These are phyloP conservation scores for Lates japonicus DNA, from an alignment of 2,797 vertebrate genomes.

Conservation along the genomic window DNA sequence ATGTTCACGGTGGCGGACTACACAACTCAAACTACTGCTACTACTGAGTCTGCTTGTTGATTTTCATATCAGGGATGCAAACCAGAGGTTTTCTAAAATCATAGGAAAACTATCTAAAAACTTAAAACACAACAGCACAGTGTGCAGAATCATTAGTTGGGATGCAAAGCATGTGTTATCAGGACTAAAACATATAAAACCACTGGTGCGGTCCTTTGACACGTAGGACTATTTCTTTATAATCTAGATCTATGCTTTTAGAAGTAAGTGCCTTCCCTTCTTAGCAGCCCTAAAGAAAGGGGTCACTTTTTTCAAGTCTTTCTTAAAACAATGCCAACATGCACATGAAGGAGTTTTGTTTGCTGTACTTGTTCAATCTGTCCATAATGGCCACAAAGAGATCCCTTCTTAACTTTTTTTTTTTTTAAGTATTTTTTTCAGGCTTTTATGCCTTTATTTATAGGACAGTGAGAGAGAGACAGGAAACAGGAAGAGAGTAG, in stretches of 20 bases:
- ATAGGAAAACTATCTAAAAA: background rate
- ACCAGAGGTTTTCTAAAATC: background rate
- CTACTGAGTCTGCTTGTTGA: background rate
- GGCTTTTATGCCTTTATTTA: too few species aligned
- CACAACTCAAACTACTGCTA: background rate
- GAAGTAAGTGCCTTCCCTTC: background rate
- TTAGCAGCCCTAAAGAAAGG: background rate
- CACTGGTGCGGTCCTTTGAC: background rate
- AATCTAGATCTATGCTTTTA: background rate
- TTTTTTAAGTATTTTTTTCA: too few species aligned
- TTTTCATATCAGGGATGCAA: background rate
- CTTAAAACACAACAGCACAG: background rate
- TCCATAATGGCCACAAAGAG: background rate
- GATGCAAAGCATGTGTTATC: background rate
- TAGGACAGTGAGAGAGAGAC: too few species aligned
- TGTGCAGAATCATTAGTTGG: background rate
- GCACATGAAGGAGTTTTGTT: background rate
- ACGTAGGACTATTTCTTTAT: background rate
- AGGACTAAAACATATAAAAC: background rate
- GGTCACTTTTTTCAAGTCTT: background rate
- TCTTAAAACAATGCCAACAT: background rate
- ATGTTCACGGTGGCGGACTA: background rate
- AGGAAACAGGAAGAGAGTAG: too few species aligned
- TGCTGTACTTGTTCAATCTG: background rate
- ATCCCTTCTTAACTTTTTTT: background rate